These are phyloP conservation scores for Cetoscarus ocellatus DNA, from an alignment of 2,797 vertebrate genomes.

Conservation along the genomic window DNA sequence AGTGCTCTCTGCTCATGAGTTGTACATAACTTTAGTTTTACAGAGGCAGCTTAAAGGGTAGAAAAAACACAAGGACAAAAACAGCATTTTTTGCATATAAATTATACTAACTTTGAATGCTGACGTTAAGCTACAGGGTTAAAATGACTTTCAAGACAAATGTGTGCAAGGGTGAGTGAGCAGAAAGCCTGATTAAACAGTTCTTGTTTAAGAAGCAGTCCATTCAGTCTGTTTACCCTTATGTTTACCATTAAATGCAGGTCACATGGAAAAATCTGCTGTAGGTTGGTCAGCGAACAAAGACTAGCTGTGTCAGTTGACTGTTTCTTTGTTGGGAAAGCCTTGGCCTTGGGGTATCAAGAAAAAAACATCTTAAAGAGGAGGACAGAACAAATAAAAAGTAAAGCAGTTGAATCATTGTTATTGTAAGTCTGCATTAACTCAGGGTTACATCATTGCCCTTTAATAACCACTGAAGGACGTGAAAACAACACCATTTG, in stretches of 20 bases:
- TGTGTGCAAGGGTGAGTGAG: not conserved
- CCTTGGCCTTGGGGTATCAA: conserved; percentile 9
- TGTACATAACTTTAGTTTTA: not conserved
- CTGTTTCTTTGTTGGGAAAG: conserved; percentile 27
- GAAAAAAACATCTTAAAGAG: not conserved
- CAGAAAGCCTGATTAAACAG: not conserved
- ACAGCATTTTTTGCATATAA: not conserved
- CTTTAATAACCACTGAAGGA: too few species aligned
- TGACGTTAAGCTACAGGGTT: not conserved
- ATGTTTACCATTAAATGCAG: conserved; percentile 10
- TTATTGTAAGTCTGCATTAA: not conserved
- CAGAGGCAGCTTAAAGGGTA: not conserved
- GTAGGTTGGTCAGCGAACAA: conserved; percentile 11
- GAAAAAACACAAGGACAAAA: not conserved
- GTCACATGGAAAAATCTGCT: conserved; percentile 41
- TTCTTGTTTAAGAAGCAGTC: not conserved
- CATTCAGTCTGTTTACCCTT: conserved; percentile 5
- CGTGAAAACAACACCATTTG: too few species aligned
- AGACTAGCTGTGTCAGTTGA: conserved; percentile 20
- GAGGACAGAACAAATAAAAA: not conserved
- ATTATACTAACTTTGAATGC: not conserved
- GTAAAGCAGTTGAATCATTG: not conserved
- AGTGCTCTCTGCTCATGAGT: not conserved
- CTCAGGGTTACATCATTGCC: too few species aligned
- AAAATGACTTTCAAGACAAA: not conserved